A percentile compares a stretch with the other conserved stretches of the same genome.
Evolutionary conservation across 2,113 vertebrate genomes (phyloP).

Genomic region (Seriola aureovittata): DNA sequence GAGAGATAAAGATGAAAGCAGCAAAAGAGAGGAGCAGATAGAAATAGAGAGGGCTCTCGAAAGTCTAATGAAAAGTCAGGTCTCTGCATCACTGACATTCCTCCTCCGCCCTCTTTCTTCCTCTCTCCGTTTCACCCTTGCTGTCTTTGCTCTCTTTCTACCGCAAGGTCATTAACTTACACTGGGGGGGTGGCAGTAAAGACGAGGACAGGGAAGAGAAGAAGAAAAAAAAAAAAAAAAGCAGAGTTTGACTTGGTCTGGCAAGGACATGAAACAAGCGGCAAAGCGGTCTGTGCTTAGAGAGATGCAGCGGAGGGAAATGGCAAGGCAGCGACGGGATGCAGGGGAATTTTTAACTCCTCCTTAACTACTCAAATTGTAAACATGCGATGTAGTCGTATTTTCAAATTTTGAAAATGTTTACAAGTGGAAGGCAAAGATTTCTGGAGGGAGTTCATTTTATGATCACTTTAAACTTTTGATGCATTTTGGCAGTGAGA

Average conservation of each 20-base stretch:
- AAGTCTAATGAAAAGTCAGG: constrained; percentile 22
- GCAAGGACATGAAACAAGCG: constrained; percentile 42
- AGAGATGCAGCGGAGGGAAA: neutral
- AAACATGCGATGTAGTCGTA: neutral
- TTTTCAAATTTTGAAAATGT: neutral
- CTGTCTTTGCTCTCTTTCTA: constrained; percentile 45
- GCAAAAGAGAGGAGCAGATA: neutral
- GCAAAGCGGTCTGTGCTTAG: constrained; percentile 14
- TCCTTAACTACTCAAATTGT: neutral
- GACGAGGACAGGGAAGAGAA: constrained; percentile 24
- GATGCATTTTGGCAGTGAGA: neutral
- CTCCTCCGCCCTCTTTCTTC: constrained; percentile 24
- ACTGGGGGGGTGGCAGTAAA: constrained; percentile 21
- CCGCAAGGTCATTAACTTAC: constrained; percentile 57
- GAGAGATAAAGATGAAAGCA: constrained; percentile 11
- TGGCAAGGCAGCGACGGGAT: neutral
- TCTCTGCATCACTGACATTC: constrained; percentile 24
- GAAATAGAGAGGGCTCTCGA: neutral
- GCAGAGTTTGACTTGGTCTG: constrained; percentile 28
- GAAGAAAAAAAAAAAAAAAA: neutral
- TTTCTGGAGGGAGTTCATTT: neutral
- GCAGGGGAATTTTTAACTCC: neutral
- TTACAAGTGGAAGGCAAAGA: too few species aligned
- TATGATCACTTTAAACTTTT: neutral
- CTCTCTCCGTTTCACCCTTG: constrained; percentile 29